A percentile compares a stretch with the other conserved stretches of the same genome.
Evolutionary conservation across 2,797 vertebrate species (phyloP).

Genomic region (Ctenopoma kingsleyae): DNA sequence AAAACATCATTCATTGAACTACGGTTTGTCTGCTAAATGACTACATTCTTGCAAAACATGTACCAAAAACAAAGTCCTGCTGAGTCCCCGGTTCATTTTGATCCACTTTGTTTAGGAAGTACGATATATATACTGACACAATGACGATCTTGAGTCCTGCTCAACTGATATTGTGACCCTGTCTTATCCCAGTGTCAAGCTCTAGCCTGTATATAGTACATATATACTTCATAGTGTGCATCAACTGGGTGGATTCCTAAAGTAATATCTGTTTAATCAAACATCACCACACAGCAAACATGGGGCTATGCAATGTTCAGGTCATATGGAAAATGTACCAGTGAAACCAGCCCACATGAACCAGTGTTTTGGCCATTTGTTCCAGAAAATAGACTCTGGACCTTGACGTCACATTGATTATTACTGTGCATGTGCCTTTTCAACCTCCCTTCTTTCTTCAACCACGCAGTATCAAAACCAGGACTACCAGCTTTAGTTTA

Average conservation of each 20-base stretch:
- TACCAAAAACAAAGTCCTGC: too few species aligned
- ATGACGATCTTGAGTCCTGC: background rate
- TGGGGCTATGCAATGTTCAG: background rate
- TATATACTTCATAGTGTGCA: background rate
- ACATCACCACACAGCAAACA: constrained; percentile 2
- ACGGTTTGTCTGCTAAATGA: too few species aligned
- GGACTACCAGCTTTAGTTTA: background rate
- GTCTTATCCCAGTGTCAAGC: background rate
- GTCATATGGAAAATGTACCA: background rate
- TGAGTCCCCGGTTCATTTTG: too few species aligned
- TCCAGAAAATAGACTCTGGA: background rate
- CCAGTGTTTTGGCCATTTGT: background rate
- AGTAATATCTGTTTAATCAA: background rate
- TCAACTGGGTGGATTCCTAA: background rate
- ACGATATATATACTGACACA: background rate
- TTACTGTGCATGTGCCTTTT: background rate
- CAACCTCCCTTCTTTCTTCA: background rate
- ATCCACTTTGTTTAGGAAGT: too few species aligned
- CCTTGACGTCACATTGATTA: background rate
- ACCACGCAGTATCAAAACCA: constrained; percentile 4
- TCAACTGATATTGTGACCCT: background rate
- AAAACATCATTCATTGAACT: background rate
- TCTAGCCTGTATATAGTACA: background rate
- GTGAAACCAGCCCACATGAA: background rate
- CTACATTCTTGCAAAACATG: too few species aligned